Evolutionary conservation across 2,797 vertebrate genomes (phyloP).

Genomic region (Microctenopoma stevenorrisi): DNA sequence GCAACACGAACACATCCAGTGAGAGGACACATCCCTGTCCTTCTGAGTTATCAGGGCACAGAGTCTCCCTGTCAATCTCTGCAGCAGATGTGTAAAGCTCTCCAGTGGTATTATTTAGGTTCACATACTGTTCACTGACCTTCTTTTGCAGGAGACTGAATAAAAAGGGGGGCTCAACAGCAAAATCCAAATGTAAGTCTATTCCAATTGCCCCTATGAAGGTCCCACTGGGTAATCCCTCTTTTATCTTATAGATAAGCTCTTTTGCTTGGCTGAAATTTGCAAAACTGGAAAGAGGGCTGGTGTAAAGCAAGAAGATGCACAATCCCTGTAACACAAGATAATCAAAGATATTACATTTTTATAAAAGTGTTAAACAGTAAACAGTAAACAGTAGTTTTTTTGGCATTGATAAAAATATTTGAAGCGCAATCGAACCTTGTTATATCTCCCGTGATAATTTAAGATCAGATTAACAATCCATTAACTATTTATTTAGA

Average conservation of each 20-base stretch:
- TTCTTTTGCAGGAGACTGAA: constrained; percentile 92
- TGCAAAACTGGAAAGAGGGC: constrained; percentile 91
- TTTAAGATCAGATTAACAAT: not conserved
- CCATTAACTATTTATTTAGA: constrained; percentile 1
- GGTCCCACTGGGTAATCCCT: constrained; percentile 92
- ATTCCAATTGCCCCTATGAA: constrained; percentile 91
- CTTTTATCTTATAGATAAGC: constrained; percentile 96
- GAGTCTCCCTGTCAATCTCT: constrained; percentile 92
- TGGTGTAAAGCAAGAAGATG: constrained; percentile 88
- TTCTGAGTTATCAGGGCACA: constrained; percentile 85
- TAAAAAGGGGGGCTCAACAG: constrained; percentile 84
- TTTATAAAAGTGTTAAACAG: constrained; percentile 25
- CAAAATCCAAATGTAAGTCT: constrained; percentile 89
- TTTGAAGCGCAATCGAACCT: constrained; percentile 11
- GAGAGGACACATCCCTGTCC: constrained; percentile 86
- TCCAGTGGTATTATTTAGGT: constrained; percentile 90
- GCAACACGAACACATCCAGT: constrained; percentile 94
- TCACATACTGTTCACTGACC: constrained; percentile 89
- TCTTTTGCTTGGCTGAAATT: constrained; percentile 93
- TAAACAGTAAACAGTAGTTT: constrained; percentile 8
- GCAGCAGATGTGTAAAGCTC: constrained; percentile 90
- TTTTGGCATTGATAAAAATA: not conserved
- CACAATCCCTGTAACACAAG: constrained; percentile 81
- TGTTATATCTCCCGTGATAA: not conserved
- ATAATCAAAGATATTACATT: constrained; percentile 44